Base-by-base conservation (phyloP, 2,888 invertebrate genomes). In the Xanthorhoe designata region DNA sequence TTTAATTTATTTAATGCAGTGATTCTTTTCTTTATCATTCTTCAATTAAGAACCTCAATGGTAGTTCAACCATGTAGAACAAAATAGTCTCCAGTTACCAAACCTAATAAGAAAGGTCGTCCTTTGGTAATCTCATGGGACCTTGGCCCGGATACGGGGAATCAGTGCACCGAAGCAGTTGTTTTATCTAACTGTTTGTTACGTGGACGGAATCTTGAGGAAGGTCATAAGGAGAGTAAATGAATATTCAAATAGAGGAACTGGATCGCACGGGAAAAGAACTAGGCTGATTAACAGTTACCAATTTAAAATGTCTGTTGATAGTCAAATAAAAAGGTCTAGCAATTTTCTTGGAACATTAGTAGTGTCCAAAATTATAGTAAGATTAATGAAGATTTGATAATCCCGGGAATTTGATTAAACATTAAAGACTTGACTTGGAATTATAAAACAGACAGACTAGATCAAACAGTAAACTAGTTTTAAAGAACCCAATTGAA, bases 61-160 rank as follows among this genome's bases (percentile, higher is more conserved):
- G 4, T 32, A 7, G 38, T 13, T 42, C 13, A 42, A 13, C 38
- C 38, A 13, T 42, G 47, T 47, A 19, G 24, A 52, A 56, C 35
- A 61, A 17, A 6, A 54, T 50, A 61, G 51, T 56, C 56, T 64
- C 5, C 42, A 56, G 38, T 52, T 64, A 62, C 54, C 32, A 63
- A 63, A 61, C 29, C 52, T 32, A 15, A 35, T 38, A 58, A 47
- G 18, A 68, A 53, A 63, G 60, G 59, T 62, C 70, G 50, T 64
- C 66, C 69, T 69, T 66, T 69, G 62, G 59, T 65, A 67, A 72
- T 68, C 64, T 68, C 38, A 24, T 19, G 50, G 55, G 65, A 57
- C 74, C 74, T 72, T 72, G 72, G 69, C 69, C 70, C 57, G 63
- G 72, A 66, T 72, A 49, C 61, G 47, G 17, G 19, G 49, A 69